phyloP scores from a whole-genome alignment of 2,113 vertebrate species.

The Gila orcuttii region DNA sequence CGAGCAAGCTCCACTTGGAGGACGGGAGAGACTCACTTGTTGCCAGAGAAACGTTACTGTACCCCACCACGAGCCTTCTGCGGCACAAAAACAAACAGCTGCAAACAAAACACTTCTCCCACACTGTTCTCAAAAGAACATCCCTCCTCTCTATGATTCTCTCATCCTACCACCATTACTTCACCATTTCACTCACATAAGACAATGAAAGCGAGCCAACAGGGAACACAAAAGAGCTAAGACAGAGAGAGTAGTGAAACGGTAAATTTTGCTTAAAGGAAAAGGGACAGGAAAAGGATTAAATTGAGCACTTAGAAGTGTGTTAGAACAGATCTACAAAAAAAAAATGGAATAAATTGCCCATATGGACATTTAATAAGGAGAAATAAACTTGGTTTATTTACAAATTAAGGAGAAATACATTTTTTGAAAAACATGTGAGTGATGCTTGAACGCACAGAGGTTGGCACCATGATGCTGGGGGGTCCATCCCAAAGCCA shows the following conservation, averaged over 20 bases:
- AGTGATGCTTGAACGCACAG: neutral
- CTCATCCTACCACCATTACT: constrained; percentile 25
- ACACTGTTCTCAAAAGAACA: constrained; percentile 34
- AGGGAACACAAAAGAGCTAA: neutral
- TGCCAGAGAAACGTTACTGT: constrained; percentile 47
- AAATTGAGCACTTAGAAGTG: neutral
- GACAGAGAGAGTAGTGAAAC: neutral
- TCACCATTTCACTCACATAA: constrained; percentile 19
- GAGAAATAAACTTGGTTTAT: too few species aligned
- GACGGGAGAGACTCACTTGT: constrained; percentile 31
- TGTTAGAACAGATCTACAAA: neutral
- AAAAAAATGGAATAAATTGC: too few species aligned
- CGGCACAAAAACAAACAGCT: constrained; percentile 33
- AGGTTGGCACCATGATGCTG: neutral
- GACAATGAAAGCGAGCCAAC: neutral
- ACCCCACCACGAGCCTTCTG: constrained; percentile 32
- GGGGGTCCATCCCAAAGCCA: neutral
- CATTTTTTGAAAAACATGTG: neutral
- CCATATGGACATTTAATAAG: neutral
- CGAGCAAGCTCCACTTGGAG: constrained; percentile 22
- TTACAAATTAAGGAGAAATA: too few species aligned
- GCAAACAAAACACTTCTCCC: constrained; percentile 41
- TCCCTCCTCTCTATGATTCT: neutral
- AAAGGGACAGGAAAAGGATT: neutral
- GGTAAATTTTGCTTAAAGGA: neutral